phyloP scores from a whole-genome alignment of 2,797 vertebrate genomes.

The Kryptopterus vitreolus region DNA sequence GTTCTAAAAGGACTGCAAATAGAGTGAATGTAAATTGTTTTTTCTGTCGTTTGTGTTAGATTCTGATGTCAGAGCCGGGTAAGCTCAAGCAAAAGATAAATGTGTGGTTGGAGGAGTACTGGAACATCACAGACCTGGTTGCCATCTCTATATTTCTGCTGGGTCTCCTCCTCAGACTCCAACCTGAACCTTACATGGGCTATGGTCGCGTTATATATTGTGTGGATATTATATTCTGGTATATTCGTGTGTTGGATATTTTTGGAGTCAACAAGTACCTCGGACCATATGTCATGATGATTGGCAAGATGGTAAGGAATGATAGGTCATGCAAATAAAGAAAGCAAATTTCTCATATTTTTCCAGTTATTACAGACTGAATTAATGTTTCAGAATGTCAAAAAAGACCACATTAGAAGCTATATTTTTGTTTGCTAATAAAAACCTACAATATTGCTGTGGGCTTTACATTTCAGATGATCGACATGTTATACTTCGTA shows the following conservation, averaged over 20 bases:
- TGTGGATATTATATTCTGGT: conserved; percentile 99
- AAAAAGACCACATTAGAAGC: background rate
- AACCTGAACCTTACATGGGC: conserved; percentile 94
- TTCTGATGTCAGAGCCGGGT: conserved; percentile 98
- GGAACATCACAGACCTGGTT: conserved; percentile 95
- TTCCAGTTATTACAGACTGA: background rate
- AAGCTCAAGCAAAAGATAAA: conserved; percentile 97
- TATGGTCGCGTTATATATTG: conserved; percentile 98
- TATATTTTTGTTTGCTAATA: background rate
- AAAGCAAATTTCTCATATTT: background rate
- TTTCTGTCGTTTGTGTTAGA: conserved; percentile 71
- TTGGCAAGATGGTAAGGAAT: conserved; percentile 93
- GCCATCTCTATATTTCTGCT: conserved; percentile 91
- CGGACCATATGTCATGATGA: conserved; percentile 99
- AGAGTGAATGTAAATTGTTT: background rate
- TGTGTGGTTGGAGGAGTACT: conserved; percentile 98
- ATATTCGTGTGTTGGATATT: conserved; percentile 97
- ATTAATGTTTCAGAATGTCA: background rate
- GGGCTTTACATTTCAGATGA: conserved; percentile 80
- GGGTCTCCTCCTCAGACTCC: conserved; percentile 88
- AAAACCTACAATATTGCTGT: background rate
- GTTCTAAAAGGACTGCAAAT: background rate
- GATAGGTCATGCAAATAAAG: background rate
- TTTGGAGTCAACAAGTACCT: conserved; percentile 99
- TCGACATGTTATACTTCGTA: conserved; percentile 99